Conservation (phyloP, 2,797 vertebrate genomes). For the Limosa lapponica region DNA sequence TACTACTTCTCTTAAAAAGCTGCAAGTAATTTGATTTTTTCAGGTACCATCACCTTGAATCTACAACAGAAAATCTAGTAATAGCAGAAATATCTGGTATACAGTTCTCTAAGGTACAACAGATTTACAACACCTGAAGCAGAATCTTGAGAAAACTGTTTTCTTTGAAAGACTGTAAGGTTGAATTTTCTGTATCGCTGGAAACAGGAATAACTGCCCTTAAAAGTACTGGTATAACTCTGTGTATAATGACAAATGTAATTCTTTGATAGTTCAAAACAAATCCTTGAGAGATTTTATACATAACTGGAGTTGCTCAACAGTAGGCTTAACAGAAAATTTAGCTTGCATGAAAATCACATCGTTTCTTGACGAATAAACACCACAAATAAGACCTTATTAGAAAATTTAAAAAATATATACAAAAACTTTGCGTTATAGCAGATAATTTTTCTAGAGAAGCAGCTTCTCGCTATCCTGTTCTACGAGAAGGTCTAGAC, state of each 20-base stretch:
- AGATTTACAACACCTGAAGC: neutral
- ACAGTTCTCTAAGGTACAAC: fast-evolving
- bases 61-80: neutral
- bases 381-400: neutral
- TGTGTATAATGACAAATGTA: fast-evolving
- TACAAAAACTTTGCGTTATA: fast-evolving
- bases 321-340: neutral
- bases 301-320: neutral
- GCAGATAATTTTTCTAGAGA: neutral
- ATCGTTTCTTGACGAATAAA: fast-evolving
- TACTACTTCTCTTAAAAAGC: neutral
- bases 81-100: neutral
- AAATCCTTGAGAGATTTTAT: neutral
- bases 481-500: neutral
- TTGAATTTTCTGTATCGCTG: neutral
- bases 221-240: neutral
- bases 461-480: neutral
- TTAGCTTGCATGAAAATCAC: neutral
- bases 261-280: neutral
- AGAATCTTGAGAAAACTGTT: neutral
- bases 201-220: neutral
- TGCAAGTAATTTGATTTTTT: neutral
- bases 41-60: neutral
- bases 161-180: neutral
- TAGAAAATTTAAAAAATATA: neutral